Evolutionary conservation across 2,888 invertebrate species (phyloP), one percentile per base, ranked within the genome.

Genomic region (Noctua janthe): DNA sequence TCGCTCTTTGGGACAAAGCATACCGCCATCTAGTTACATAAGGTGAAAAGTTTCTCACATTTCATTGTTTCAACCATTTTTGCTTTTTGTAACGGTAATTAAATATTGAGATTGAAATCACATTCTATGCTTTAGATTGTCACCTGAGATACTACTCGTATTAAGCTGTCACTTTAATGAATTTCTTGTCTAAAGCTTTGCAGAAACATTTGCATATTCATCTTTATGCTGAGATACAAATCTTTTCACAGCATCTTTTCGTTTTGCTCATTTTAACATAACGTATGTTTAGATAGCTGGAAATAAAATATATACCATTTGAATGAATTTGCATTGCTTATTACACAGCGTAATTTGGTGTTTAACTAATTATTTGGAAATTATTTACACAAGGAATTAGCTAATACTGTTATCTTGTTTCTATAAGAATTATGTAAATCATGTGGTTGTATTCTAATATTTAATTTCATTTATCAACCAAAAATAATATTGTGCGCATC

Each of bases 211-310:
- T 70, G 23, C 69, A 35, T 81, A 81, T 71, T 78, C 62, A 71
- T 71, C 23, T 78, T 29, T 20, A 51, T 17, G 23, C 15, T 71
- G 23, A 51, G 78, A 84, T 84, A 67, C 7, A n/a, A n/a, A 80
- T 84, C 84, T 72, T 47, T 82, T 79, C 82, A 84, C 71, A 69
- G 47, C 47, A 56, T 72, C 80, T 56, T 5, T 29, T 29, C 29
- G 29, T 81, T 83, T 39, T 20, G 8, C 7, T 39, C 0, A 23
- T n/a, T 39, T 20, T 49, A 29, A 23, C 20, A 20, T 51, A 39
- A 39, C 23, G 39, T 23, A 43, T 39, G n/a, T 8, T 20, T 51
- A 35, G 7, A 2, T 23, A 15, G 17, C 29, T 80, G 51, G 35
- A 20, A 17, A 20, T 11, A 47, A 43, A 1, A 8, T 43, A 43